Evolutionary conservation across 2,888 invertebrate genomes (phyloP).

Genomic region (Apamea monoglypha): DNA sequence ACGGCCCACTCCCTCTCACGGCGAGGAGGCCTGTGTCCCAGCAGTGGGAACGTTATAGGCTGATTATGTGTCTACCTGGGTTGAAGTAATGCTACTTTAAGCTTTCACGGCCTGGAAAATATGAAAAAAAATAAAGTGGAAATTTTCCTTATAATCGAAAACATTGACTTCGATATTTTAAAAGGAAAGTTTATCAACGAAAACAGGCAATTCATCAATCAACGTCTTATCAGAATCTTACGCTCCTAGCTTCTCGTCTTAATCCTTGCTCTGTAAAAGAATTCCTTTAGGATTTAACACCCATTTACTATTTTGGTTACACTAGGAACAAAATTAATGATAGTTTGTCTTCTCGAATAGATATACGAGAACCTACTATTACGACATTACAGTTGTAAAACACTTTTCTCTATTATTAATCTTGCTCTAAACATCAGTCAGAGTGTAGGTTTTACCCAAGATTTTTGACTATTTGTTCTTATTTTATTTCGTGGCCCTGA

Average conservation of each 20-base stretch:
- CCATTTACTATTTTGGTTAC: slow-evolving; percentile 31
- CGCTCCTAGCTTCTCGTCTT: slow-evolving; percentile 55
- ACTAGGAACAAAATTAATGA: slow-evolving; percentile 26
- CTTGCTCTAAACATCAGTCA: too few species aligned
- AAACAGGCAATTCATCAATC: slow-evolving; percentile 64
- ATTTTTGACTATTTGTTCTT: neutral
- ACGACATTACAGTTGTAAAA: neutral
- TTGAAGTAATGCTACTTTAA: neutral
- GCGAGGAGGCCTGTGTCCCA: too few species aligned
- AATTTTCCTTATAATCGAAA: slow-evolving; percentile 36
- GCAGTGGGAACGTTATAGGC: too few species aligned
- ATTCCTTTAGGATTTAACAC: slow-evolving; percentile 50
- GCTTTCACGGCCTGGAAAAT: neutral
- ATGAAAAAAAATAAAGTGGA: neutral
- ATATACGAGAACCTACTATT: neutral
- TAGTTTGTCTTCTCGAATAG: neutral
- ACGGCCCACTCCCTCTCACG: too few species aligned
- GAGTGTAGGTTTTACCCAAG: neutral
- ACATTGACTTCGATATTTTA: slow-evolving; percentile 42
- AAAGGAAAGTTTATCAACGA: slow-evolving; percentile 61
- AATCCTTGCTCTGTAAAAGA: slow-evolving; percentile 61
- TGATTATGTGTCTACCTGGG: too few species aligned
- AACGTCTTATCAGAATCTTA: slow-evolving; percentile 66
- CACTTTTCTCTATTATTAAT: neutral
- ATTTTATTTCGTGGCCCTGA: too few species aligned